Base-by-base conservation (phyloP, 2,113 vertebrate genomes). In the Bos indicus region DNA sequence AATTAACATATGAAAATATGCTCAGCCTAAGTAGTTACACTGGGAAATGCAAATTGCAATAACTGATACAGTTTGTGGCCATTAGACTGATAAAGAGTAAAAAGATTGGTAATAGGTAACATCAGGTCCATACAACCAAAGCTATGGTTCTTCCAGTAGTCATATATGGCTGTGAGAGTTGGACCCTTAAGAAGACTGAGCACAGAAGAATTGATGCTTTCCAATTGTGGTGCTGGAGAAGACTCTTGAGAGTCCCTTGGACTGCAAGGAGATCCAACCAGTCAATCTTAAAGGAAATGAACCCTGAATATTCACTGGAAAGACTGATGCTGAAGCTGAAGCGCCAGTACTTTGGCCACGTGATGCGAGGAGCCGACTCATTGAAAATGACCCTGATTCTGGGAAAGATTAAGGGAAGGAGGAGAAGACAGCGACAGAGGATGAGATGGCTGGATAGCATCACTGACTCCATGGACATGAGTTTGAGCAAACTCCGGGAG, bases 391-490 rank as follows among this genome's bases (percentile, higher is more conserved):
- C 71, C 12, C 71, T 77, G 71, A 77, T 77, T 21, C 71, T 77
- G 23, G 40, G 40, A 43, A 25, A 77, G 71, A 43, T 0, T 77
- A 40, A 40, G 71, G 71, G 71, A 19, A 23, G 67, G n/a, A 23
- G 19, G 9, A 43, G 40, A 13, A 43, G 40, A 43, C 6, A 26
- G 6, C 0, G 2, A 43, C 71, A 13, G 23, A 77, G 12, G 3
- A 43, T 43, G 40, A 43, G 71, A 26, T 25, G 71, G 71, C 2
- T 43, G 40, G 40, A 14, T 7, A 3, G 23, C 36, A 13, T 25
- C 71, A 2, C 71, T 26, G 71, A 77, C 71, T 43, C 71, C 21
- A 26, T 7, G 23, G 71, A 43, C 71, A 43, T 15, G 40, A 25
- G 23, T 77, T 43, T 43, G 71, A 43, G 40, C 71, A 43, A 77